Conservation (phyloP, 2,113 vertebrate species). For the Calidris pugnax region DNA sequence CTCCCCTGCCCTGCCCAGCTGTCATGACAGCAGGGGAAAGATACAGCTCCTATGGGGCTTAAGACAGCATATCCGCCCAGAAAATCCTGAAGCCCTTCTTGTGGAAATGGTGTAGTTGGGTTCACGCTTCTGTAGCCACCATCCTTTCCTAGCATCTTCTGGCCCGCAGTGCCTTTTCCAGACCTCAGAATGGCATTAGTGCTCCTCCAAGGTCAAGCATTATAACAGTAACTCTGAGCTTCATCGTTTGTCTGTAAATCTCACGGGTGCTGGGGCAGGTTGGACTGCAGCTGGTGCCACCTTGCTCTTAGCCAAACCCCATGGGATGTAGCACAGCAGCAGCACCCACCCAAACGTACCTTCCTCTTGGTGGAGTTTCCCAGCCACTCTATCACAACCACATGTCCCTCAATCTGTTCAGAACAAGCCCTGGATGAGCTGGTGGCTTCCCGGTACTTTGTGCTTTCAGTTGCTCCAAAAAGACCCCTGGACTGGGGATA, state of each 20-base stretch:
- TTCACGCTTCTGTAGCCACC: not conserved
- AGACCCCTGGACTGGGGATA: not conserved
- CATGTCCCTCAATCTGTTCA: fast-evolving
- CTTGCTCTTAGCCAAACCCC: not conserved
- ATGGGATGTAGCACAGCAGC: not conserved
- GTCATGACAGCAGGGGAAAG: not conserved
- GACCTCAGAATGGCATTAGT: not conserved
- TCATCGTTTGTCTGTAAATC: not conserved
- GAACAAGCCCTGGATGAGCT: not conserved
- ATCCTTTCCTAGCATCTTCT: not conserved
- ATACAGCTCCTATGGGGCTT: not conserved
- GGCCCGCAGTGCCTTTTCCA: not conserved
- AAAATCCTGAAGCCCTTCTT: not conserved
- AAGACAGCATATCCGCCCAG: not conserved
- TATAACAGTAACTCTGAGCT: not conserved
- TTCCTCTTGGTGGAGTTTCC: not conserved
- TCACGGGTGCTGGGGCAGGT: not conserved
- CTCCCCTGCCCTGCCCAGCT: not conserved
- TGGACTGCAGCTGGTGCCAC: not conserved
- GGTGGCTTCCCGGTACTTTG: not conserved
- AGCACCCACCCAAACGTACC: not conserved
- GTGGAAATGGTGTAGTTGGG: not conserved
- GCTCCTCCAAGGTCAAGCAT: not conserved
- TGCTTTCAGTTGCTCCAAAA: not conserved
- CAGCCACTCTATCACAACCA: not conserved